Conservation (phyloP, 92 coral and sea anemone genomes). For the Porites divaricata region DNA sequence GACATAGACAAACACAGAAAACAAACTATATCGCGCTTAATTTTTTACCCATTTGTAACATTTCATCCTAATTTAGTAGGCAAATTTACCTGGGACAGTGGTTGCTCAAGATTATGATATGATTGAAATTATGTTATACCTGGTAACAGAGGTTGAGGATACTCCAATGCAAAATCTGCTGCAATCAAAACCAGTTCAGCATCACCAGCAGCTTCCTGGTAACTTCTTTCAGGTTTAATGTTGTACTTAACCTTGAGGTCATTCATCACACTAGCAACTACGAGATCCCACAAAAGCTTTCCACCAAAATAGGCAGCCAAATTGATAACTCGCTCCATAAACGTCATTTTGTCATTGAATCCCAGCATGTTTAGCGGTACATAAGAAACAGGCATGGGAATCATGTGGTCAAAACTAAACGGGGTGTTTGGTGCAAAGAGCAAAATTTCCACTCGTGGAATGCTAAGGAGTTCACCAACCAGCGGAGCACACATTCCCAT, state of each 20-base stretch:
- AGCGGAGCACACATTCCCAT: slow-evolving; percentile 23
- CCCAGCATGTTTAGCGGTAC: slow-evolving; percentile 43
- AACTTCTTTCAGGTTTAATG: slow-evolving; percentile 59
- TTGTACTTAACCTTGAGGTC: slow-evolving; percentile 48
- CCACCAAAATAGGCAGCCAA: not conserved
- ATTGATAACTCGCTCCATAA: slow-evolving; percentile 53
- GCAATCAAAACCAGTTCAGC: slow-evolving; percentile 58
- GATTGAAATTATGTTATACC: slow-evolving; percentile 28
- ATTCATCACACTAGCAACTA: not conserved
- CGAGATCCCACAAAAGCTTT: not conserved
- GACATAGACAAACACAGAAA: too few species aligned
- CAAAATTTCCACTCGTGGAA: slow-evolving; percentile 44
- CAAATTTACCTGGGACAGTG: too few species aligned
- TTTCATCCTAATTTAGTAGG: too few species aligned
- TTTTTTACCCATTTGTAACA: too few species aligned
- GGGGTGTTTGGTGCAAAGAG: slow-evolving; percentile 23
- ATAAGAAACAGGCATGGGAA: slow-evolving; percentile 44
- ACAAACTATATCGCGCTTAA: too few species aligned
- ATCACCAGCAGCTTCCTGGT: slow-evolving; percentile 35
- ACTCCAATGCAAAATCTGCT: slow-evolving; percentile 63
- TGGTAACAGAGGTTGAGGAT: slow-evolving; percentile 70
- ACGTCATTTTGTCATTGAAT: slow-evolving; percentile 52
- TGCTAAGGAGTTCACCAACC: slow-evolving; percentile 46
- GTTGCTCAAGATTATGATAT: too few species aligned
- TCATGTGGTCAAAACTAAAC: not conserved